These are phyloP conservation scores for Stenchaetothrips biformis DNA, from an alignment of 2,888 invertebrate species.

Conservation along the genomic window DNA sequence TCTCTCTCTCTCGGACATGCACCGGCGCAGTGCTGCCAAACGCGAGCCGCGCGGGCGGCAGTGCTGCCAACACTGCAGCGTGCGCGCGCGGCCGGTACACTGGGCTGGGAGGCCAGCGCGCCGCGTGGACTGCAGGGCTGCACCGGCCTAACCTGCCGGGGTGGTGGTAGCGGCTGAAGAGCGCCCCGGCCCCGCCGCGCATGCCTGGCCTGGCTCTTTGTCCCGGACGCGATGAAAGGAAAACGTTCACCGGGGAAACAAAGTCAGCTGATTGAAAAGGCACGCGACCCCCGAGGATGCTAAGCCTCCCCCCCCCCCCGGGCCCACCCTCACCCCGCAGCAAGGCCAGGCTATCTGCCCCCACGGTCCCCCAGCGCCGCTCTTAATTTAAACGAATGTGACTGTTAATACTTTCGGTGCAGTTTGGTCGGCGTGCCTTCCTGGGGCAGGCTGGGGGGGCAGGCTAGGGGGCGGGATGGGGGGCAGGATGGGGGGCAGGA, in stretches of 20 bases:
- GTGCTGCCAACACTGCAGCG: not conserved
- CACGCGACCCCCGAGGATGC: not conserved
- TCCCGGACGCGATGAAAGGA: not conserved
- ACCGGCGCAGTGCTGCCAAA: not conserved
- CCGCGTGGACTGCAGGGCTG: not conserved
- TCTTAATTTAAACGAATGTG: slow-evolving; percentile 24
- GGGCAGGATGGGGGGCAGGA: not conserved
- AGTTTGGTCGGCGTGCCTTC: not conserved
- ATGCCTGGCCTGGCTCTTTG: not conserved
- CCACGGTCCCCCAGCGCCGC: not conserved
- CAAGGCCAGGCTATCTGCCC: not conserved
- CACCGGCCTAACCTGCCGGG: not conserved
- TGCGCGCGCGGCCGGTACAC: not conserved
- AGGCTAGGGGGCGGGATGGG: not conserved
- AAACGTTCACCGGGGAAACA: no score
- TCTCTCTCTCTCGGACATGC: not conserved
- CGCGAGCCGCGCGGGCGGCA: not conserved
- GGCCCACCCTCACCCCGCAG: not conserved
- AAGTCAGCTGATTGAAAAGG: no score
- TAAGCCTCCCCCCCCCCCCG: not conserved
- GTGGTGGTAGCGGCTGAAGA: not conserved
- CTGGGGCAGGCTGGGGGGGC: not conserved
- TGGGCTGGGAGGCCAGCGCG: not conserved
- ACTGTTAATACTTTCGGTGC: slow-evolving; percentile 11
- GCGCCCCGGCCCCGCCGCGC: not conserved